A percentile compares a stretch with the other conserved stretches of the same genome.
Evolutionary conservation across 1,140 invertebrate genomes (phyloP).

Genomic region (Eupristina koningsbergeri): DNA sequence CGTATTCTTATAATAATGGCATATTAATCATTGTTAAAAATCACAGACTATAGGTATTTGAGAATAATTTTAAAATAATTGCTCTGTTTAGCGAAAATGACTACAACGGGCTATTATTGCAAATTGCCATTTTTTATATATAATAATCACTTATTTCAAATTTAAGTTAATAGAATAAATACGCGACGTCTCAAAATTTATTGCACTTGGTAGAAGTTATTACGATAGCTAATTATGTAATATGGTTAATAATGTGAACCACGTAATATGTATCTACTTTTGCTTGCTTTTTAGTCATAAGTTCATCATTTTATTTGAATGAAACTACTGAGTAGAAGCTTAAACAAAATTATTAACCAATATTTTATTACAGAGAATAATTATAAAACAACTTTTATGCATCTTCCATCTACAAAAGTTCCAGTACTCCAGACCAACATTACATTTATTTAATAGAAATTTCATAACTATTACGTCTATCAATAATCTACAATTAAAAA

Average conservation of each 20-base stretch:
- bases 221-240: not conserved
- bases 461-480: not conserved
- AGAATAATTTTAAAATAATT: not conserved
- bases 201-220: not conserved
- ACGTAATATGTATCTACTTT: not conserved
- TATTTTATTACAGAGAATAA: not conserved
- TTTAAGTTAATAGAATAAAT: not conserved
- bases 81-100: not conserved
- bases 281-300: not conserved
- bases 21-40: not conserved
- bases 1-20: not conserved
- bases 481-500: slow-evolving; percentile 2
- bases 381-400: not conserved
- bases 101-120: too few relatives aligned
- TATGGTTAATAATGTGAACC: not conserved
- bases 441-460: not conserved
- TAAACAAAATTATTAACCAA: not conserved
- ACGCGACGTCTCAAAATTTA: not conserved
- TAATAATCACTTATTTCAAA: not conserved
- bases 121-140: not conserved
- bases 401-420: not conserved
- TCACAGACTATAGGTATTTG: not conserved
- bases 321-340: not conserved
- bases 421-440: not conserved
- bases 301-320: not conserved